A percentile compares a stretch with the other conserved stretches of the same genome.
phyloP scores from a whole-genome alignment of 2,797 vertebrate genomes.

The Falco novaeseelandiae region DNA sequence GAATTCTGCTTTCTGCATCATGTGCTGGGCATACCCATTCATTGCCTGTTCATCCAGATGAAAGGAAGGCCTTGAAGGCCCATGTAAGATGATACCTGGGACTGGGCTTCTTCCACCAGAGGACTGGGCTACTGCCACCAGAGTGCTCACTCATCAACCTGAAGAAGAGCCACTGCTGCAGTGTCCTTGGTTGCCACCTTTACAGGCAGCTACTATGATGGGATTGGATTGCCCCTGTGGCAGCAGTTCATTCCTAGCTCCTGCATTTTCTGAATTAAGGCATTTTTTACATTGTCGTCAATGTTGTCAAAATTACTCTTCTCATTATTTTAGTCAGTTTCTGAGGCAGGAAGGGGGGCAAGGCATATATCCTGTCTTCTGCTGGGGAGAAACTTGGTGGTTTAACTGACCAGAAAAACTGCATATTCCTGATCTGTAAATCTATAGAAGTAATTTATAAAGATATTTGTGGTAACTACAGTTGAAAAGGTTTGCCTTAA shows the following conservation, averaged over 20 bases:
- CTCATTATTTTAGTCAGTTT: background rate
- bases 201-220: accelerated
- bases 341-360: background rate
- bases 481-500: background rate
- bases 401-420: background rate
- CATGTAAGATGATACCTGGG: background rate
- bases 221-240: background rate
- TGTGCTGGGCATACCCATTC: background rate
- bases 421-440: background rate
- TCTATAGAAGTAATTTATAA: background rate
- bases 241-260: background rate
- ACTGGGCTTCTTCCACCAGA: background rate
- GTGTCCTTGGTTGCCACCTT: background rate
- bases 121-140: background rate
- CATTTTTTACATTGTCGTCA: background rate
- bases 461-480: background rate
- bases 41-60: background rate
- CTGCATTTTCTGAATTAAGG: background rate
- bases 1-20: background rate
- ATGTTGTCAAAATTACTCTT: background rate
- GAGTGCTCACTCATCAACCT: accelerated
- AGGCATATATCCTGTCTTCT: background rate
- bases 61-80: background rate
- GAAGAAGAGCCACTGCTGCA: background rate
- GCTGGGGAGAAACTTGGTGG: background rate